Percentiles rank a stretch among this genome's conserved stretches.
Conservation (phyloP, 2,797 vertebrate genomes). For the Scomberomorus guttatus region DNA sequence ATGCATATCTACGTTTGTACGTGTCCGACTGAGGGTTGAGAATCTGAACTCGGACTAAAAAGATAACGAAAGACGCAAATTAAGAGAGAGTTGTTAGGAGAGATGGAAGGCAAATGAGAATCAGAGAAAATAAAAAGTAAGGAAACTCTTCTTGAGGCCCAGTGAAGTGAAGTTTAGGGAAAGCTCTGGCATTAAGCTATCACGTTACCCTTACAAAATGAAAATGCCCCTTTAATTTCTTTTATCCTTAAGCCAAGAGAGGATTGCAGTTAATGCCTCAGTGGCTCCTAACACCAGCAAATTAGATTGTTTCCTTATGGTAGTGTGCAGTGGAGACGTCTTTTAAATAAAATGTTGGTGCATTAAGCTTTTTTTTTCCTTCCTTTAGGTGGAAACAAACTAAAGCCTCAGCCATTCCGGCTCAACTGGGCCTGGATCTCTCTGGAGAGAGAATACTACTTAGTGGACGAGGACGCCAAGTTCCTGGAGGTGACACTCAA, state of each 20-base stretch:
- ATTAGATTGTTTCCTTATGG: conserved; percentile 34
- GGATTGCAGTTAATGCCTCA: conserved; percentile 55
- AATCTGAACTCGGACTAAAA: background rate
- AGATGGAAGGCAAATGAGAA: conserved; percentile 1
- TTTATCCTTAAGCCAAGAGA: conserved; percentile 50
- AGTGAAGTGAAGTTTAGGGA: conserved; percentile 50
- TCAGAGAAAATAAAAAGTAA: conserved; percentile 37
- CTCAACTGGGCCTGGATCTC: conserved; percentile 94
- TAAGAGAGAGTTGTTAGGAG: background rate
- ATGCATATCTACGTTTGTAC: background rate
- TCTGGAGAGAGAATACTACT: conserved; percentile 89
- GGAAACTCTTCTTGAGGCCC: conserved; percentile 32
- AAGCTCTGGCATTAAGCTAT: conserved; percentile 69
- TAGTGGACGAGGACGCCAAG: conserved; percentile 88
- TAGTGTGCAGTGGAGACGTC: conserved; percentile 12
- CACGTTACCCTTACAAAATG: conserved; percentile 65
- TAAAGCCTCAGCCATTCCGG: conserved; percentile 88
- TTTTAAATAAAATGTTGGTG: conserved; percentile 32
- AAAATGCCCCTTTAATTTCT: conserved; percentile 58
- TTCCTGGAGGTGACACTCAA: conserved; percentile 89
- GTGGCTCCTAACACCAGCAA: conserved; percentile 48
- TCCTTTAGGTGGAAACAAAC: conserved; percentile 86
- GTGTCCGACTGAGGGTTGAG: background rate
- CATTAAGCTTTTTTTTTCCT: conserved; percentile 39
- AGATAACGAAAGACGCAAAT: background rate